Evolutionary conservation across 2,888 invertebrate genomes (phyloP).

Genomic region (Cheilosia scutellata): DNA sequence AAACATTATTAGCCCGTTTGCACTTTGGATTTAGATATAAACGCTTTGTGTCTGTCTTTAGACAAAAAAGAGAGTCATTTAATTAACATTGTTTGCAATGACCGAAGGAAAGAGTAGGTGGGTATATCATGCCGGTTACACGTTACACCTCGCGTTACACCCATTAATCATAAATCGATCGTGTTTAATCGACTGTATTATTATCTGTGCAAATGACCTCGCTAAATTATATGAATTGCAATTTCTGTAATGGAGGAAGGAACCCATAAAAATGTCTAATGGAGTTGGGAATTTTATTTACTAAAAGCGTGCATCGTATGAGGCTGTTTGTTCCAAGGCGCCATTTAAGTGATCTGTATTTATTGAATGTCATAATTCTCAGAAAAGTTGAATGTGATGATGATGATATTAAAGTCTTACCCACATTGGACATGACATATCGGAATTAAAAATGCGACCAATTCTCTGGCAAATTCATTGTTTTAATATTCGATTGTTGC

Average conservation of each 20-base stretch:
- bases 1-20: neutral
- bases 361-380: neutral
- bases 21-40: neutral
- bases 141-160: neutral
- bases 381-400: too few species aligned
- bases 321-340: neutral
- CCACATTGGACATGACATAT: neutral
- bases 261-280: neutral
- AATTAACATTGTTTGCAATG: neutral
- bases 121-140: neutral
- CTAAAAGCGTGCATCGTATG: neutral
- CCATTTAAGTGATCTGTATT: neutral
- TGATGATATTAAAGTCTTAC: too few species aligned
- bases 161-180: conserved; percentile 7
- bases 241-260: neutral
- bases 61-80: neutral
- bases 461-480: too few species aligned
- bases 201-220: neutral
- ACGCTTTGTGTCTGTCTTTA: too few species aligned
- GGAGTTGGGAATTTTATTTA: conserved; percentile 2
- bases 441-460: neutral
- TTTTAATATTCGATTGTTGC: too few species aligned
- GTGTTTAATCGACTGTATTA: conserved; percentile 4
- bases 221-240: neutral
- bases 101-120: conserved; percentile 6